Conservation (phyloP, 2,888 invertebrate species). For the Chloroclystis v-ata region DNA sequence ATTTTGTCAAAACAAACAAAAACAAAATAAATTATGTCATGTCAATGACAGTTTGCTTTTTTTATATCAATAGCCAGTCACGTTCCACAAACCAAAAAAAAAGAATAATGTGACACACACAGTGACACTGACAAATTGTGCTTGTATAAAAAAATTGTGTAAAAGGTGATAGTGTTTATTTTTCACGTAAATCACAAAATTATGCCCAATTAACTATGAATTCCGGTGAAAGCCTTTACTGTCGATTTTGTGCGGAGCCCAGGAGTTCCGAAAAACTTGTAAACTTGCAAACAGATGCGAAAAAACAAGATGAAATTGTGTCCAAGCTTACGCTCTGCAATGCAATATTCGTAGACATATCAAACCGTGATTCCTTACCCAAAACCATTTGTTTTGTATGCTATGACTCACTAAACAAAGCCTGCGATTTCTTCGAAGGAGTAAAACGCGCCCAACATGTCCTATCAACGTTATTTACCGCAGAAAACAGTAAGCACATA, state of each 20-base stretch:
- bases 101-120: too few relatives aligned
- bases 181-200: background rate
- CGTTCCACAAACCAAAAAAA: too few relatives aligned
- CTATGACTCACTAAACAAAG: slow-evolving; percentile 56
- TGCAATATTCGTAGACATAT: slow-evolving; percentile 58
- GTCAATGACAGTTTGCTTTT: too few relatives aligned
- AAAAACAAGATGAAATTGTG: slow-evolving; percentile 46
- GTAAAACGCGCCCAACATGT: slow-evolving; percentile 53
- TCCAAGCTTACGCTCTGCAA: slow-evolving; percentile 55
- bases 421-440: slow-evolving; percentile 52
- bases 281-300: slow-evolving; percentile 41
- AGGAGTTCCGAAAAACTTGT: slow-evolving; percentile 50
- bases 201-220: slow-evolving; percentile 33
- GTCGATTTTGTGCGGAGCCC: slow-evolving; percentile 60
- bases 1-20: too few relatives aligned
- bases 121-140: too few relatives aligned
- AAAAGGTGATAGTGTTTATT: background rate
- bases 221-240: slow-evolving; percentile 45
- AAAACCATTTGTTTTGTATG: slow-evolving; percentile 63
- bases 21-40: too few relatives aligned
- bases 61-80: too few relatives aligned
- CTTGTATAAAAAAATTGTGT: background rate
- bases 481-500: slow-evolving; percentile 36
- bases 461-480: slow-evolving; percentile 40
- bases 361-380: slow-evolving; percentile 45